A percentile compares a stretch with the other conserved stretches of the same genome.
Evolutionary conservation across 1,140 invertebrate species (phyloP).

Genomic region (Reticulitermes speratus): DNA sequence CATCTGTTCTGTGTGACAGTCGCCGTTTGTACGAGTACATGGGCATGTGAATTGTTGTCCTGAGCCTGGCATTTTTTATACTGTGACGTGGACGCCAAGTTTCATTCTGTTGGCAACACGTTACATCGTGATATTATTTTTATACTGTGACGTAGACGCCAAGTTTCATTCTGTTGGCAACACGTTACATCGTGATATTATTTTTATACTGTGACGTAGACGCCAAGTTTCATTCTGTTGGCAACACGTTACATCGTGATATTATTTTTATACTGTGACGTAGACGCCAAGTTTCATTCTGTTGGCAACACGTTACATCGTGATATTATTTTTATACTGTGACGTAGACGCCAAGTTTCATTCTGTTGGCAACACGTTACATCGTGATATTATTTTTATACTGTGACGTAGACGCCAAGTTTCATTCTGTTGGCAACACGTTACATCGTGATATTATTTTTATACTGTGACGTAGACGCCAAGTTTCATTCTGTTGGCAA

Average conservation of each 20-base stretch:
- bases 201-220: background rate
- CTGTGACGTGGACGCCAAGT: background rate
- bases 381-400: background rate
- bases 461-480: background rate
- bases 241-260: background rate
- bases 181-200: background rate
- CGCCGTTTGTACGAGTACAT: background rate
- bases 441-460: background rate
- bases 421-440: background rate
- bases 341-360: background rate
- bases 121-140: no score
- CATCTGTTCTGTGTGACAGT: background rate
- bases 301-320: background rate
- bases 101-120: no score
- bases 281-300: background rate
- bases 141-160: background rate
- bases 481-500: background rate
- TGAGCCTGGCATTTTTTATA: background rate
- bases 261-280: background rate
- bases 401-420: background rate
- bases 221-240: background rate
- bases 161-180: background rate
- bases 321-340: background rate
- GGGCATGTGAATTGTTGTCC: background rate
- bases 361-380: background rate